phyloP scores from a whole-genome alignment of 2,797 vertebrate species.

The Morelia viridis region DNA sequence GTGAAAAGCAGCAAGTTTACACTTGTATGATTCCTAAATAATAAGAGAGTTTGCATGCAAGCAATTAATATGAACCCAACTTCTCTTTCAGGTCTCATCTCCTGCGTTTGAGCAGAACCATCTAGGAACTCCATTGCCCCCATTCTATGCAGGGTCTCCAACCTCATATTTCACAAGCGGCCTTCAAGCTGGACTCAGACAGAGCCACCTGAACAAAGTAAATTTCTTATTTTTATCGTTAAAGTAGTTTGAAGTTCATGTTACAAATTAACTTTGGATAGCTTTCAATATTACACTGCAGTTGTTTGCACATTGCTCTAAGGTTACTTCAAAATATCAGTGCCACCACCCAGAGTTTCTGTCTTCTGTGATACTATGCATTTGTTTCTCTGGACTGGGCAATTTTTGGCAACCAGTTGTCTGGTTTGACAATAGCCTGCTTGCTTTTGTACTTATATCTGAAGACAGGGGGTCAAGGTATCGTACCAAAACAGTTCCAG shows the following conservation, averaged over 20 bases:
- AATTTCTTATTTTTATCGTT: neutral
- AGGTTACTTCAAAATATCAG: neutral
- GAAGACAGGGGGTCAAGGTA: no score
- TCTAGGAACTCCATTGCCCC: constrained; percentile 64
- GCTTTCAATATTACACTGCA: neutral
- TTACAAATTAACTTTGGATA: neutral
- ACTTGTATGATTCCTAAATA: neutral
- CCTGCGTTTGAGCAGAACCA: constrained; percentile 72
- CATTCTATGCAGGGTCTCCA: constrained; percentile 74
- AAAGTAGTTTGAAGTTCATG: neutral
- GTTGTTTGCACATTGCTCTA: neutral
- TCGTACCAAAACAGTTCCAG: neutral
- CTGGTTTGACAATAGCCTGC: neutral
- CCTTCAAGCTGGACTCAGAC: constrained; percentile 72
- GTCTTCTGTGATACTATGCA: neutral
- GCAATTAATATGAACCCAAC: neutral
- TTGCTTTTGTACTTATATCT: neutral
- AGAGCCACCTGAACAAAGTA: constrained; percentile 85
- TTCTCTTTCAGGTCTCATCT: constrained; percentile 57
- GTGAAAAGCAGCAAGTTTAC: neutral
- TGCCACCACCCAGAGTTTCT: neutral
- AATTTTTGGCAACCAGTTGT: neutral
- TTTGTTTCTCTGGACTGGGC: neutral
- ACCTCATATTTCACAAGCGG: constrained; percentile 82
- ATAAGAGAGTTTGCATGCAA: neutral